phyloP scores from a whole-genome alignment of 2,888 invertebrate genomes.

The Campoletis raptor region DNA sequence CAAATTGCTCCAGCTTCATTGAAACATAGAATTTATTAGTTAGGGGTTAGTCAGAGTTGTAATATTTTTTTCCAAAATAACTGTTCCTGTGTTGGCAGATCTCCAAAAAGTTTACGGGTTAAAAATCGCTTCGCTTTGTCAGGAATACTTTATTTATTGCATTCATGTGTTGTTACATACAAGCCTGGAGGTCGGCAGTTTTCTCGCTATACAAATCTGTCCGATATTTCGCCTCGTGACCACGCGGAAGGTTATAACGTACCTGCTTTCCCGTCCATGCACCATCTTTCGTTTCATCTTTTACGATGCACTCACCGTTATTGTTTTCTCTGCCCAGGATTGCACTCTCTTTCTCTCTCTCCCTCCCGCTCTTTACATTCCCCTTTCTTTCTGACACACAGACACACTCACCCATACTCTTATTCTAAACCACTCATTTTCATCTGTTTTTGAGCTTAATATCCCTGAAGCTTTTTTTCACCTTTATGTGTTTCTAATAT shows the following conservation, averaged over 20 bases:
- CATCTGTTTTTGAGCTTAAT: not conserved
- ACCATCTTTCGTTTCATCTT: constrained; percentile 61
- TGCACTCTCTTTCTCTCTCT: constrained; percentile 12
- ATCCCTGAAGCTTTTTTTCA: constrained; percentile 33
- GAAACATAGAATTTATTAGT: constrained; percentile 13
- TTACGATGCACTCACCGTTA: constrained; percentile 68
- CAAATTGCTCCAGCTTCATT: constrained; percentile 6
- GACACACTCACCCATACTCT: not conserved
- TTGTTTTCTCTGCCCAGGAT: constrained; percentile 59
- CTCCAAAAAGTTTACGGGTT: constrained; percentile 6
- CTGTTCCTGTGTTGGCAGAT: constrained; percentile 5
- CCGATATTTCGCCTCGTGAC: constrained; percentile 57
- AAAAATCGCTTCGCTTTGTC: constrained; percentile 26
- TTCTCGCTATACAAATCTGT: constrained; percentile 57
- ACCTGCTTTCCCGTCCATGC: constrained; percentile 47
- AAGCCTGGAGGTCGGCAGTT: constrained; percentile 24
- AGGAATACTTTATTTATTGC: constrained; percentile 28
- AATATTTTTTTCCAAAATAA: constrained; percentile 23
- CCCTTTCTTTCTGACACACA: constrained; percentile 18
- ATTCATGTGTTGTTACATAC: constrained; percentile 36
- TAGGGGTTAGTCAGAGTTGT: constrained; percentile 5
- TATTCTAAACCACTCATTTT: not conserved
- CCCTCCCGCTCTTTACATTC: constrained; percentile 3
- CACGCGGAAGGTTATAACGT: constrained; percentile 45
- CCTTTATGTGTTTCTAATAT: constrained; percentile 56